A percentile compares a stretch with the other conserved stretches of the same genome.
phyloP scores from a whole-genome alignment of 1,140 invertebrate species.

The Aporrectodea caliginosa region DNA sequence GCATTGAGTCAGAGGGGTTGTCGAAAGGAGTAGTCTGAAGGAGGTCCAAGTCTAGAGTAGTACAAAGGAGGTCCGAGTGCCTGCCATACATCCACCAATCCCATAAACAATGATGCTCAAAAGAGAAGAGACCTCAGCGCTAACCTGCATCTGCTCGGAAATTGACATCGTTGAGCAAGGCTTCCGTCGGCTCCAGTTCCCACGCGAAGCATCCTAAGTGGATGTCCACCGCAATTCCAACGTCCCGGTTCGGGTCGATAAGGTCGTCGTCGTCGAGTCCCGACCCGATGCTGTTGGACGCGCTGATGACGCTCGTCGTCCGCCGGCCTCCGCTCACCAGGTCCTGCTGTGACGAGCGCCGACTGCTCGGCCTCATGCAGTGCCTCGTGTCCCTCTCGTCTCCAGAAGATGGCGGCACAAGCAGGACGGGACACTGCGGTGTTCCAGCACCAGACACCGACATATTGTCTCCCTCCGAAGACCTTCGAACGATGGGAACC shows the following conservation, averaged over 20 bases:
- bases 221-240: constrained; percentile 26
- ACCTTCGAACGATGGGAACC: not conserved
- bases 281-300: constrained; percentile 21
- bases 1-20: too few species aligned
- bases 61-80: too few species aligned
- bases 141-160: constrained; percentile 27
- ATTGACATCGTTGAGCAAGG: constrained; percentile 12
- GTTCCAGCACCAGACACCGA: not conserved
- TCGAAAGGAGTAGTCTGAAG: too few species aligned
- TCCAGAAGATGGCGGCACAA: not conserved
- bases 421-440: not conserved
- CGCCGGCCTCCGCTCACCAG: constrained; percentile 11
- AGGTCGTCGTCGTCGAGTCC: constrained; percentile 24
- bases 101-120: too few species aligned
- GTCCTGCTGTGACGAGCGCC: constrained; percentile 22
- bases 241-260: constrained; percentile 22
- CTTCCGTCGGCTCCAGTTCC: constrained; percentile 15
- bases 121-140: too few species aligned
- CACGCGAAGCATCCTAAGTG: constrained; percentile 12
- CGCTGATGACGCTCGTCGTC: constrained; percentile 17
- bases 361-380: not conserved
- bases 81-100: too few species aligned
- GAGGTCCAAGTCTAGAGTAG: too few species aligned
- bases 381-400: not conserved
- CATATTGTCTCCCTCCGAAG: not conserved